phyloP scores from a whole-genome alignment of 1,140 invertebrate genomes.

The Agrypnia vestita region DNA sequence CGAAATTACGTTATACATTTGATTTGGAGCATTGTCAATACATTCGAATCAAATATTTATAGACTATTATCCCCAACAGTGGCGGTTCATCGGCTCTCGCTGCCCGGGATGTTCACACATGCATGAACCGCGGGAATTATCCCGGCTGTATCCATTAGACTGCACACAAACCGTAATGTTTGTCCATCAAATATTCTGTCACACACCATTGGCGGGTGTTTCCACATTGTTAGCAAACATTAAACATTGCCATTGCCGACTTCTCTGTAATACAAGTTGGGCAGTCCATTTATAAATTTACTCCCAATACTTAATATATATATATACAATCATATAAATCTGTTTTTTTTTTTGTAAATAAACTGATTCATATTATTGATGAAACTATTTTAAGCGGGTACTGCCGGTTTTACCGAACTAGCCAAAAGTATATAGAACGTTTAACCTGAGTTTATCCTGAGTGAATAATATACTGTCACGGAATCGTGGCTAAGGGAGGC shows the following conservation, averaged over 20 bases:
- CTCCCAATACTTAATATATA: too few relatives aligned
- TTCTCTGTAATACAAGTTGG: too few relatives aligned
- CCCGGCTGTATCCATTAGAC: not conserved
- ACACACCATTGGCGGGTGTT: not conserved
- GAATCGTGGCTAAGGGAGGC: too few relatives aligned
- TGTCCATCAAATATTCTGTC: not conserved
- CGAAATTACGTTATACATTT: not conserved
- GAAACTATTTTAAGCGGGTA: too few relatives aligned
- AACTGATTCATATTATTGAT: too few relatives aligned
- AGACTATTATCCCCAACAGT: not conserved
- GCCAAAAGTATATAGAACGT: too few relatives aligned
- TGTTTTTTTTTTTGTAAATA: too few relatives aligned
- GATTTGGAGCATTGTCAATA: not conserved
- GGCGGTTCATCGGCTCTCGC: not conserved
- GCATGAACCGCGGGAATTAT: not conserved
- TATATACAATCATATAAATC: too few relatives aligned
- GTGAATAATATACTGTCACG: too few relatives aligned
- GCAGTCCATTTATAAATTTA: too few relatives aligned
- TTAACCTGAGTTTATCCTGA: too few relatives aligned
- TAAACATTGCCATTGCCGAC: not conserved
- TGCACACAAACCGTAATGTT: not conserved
- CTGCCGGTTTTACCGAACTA: too few relatives aligned
- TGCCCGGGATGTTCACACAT: not conserved
- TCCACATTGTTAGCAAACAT: not conserved
- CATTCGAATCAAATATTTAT: conserved; percentile 19